A percentile compares a stretch with the other conserved stretches of the same genome.
phyloP scores from a whole-genome alignment of 2,888 invertebrate species.

The Flabesymbios commensalis region DNA sequence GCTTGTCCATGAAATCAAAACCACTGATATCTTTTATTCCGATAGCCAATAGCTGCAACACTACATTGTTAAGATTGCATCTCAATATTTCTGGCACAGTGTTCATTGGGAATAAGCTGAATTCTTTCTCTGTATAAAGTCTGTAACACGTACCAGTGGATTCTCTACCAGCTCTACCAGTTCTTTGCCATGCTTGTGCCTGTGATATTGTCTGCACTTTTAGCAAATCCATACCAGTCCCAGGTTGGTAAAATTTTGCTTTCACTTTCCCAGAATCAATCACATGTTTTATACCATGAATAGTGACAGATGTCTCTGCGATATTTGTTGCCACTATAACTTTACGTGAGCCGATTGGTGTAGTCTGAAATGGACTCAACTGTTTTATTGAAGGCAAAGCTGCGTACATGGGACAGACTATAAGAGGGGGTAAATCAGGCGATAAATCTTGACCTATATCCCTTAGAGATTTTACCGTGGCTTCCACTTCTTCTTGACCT shows the following conservation, averaged over 20 bases:
- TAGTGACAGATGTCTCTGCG: slow-evolving; percentile 70
- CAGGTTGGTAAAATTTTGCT: slow-evolving; percentile 80
- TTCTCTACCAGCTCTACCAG: slow-evolving; percentile 90
- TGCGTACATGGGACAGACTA: slow-evolving; percentile 71
- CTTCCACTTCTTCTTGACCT: slow-evolving; percentile 95
- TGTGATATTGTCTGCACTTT: slow-evolving; percentile 82
- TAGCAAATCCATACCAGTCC: slow-evolving; percentile 81
- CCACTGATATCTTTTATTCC: slow-evolving; percentile 76
- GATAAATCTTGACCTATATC: slow-evolving; percentile 68
- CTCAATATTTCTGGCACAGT: slow-evolving; percentile 84
- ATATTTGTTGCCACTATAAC: slow-evolving; percentile 68
- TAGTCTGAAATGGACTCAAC: slow-evolving; percentile 63
- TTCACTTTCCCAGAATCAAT: slow-evolving; percentile 93
- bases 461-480: slow-evolving; percentile 56
- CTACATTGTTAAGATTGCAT: slow-evolving; percentile 73
- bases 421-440: slow-evolving; percentile 68
- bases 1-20: slow-evolving; percentile 91
- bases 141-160: slow-evolving; percentile 82
- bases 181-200: slow-evolving; percentile 91
- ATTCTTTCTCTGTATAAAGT: slow-evolving; percentile 79
- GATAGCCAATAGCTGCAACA: slow-evolving; percentile 81
- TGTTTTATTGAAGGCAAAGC: slow-evolving; percentile 64
- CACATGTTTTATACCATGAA: slow-evolving; percentile 80
- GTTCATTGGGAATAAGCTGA: slow-evolving; percentile 72
- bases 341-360: slow-evolving; percentile 62